phyloP scores from a whole-genome alignment of 2,888 invertebrate species.

The Griposia aprilina region DNA sequence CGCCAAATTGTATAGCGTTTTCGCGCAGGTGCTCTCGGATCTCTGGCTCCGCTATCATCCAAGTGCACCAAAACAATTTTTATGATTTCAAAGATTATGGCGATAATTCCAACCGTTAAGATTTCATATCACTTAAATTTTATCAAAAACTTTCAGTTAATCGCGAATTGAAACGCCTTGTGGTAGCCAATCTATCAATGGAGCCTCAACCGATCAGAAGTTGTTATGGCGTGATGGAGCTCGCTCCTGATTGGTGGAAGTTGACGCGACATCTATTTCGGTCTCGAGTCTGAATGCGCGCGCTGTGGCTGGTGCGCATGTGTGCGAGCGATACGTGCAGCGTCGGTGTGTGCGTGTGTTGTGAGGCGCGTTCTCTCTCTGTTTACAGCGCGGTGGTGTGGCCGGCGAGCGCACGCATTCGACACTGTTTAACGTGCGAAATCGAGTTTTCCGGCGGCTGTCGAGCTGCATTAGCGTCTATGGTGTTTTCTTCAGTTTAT shows the following conservation, averaged over 20 bases:
- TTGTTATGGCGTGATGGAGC: conserved; percentile 80
- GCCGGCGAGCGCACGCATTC: conserved; percentile 93
- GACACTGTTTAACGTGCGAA: conserved; percentile 80
- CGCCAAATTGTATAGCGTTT: conserved; percentile 74
- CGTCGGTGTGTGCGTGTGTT: conserved; percentile 85
- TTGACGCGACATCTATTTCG: conserved; percentile 88
- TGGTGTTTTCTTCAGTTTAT: conserved; percentile 86
- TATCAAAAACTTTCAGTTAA: conserved; percentile 89
- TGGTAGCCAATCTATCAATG: conserved; percentile 86
- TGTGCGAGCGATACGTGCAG: conserved; percentile 76
- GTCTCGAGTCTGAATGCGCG: conserved; percentile 83
- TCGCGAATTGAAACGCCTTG: conserved; percentile 87
- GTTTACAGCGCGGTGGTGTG: conserved; percentile 90
- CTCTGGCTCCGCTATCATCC: conserved; percentile 22
- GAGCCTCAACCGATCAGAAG: conserved; percentile 82
- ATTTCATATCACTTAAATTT: conserved; percentile 87
- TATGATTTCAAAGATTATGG: conserved; percentile 72
- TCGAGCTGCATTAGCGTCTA: conserved; percentile 81
- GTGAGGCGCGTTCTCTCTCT: conserved; percentile 86
- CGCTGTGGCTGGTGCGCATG: conserved; percentile 74
- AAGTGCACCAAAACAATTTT: conserved; percentile 44
- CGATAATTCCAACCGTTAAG: conserved; percentile 78
- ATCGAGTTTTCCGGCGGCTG: conserved; percentile 86
- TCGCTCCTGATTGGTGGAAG: conserved; percentile 78
- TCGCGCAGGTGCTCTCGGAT: conserved; percentile 64